Evolutionary conservation across 2,888 invertebrate species (phyloP).

Genomic region (Cataglyphis livida): DNA sequence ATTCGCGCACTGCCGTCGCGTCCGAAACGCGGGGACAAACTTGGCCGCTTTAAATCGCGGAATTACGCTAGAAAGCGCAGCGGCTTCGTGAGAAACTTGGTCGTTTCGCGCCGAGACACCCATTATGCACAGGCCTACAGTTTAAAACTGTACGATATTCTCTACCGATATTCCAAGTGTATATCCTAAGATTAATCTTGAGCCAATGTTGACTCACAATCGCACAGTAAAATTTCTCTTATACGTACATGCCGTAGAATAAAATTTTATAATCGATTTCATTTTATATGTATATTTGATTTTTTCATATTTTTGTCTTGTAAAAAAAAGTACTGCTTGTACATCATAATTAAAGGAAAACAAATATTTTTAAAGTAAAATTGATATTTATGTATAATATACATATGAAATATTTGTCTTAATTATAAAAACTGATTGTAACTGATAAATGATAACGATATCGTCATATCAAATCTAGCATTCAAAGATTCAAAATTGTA

Average conservation of each 20-base stretch:
- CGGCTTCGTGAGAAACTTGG: conserved; percentile 68
- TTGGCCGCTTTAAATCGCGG: conserved; percentile 72
- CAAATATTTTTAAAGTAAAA: background rate
- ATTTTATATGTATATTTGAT: background rate
- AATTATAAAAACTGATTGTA: background rate
- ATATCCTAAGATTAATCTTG: background rate
- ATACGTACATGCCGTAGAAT: background rate
- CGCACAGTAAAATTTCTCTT: background rate
- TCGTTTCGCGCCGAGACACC: background rate
- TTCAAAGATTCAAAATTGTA: background rate
- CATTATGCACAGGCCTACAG: conserved; percentile 16
- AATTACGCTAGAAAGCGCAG: conserved; percentile 67
- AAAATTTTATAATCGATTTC: background rate
- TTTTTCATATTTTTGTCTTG: background rate
- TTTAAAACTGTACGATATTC: conserved; percentile 3
- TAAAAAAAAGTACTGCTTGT: background rate
- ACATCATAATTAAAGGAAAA: background rate
- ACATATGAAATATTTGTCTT: background rate
- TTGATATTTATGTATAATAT: background rate
- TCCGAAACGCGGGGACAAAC: conserved; percentile 46
- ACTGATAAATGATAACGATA: background rate
- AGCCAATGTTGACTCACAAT: background rate
- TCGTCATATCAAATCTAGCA: background rate
- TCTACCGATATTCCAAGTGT: background rate
- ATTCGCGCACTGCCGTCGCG: conserved; percentile 59